Evolutionary conservation across 2,113 vertebrate genomes (phyloP).

Genomic region (Stictonetta naevosa): DNA sequence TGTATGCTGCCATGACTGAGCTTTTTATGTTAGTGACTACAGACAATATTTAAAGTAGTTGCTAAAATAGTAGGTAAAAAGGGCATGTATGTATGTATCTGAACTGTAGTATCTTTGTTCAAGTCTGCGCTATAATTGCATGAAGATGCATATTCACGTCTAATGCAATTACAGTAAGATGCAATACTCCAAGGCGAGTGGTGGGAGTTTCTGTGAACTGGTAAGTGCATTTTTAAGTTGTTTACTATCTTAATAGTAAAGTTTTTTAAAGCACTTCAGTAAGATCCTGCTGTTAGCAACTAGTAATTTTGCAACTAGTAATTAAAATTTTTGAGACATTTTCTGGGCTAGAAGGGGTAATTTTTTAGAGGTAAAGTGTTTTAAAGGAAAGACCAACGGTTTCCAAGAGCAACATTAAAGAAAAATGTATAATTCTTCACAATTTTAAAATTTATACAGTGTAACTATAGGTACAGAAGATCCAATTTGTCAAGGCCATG

Average conservation of each 20-base stretch:
- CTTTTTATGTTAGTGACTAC: neutral
- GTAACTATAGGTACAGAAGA: neutral
- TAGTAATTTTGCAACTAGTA: neutral
- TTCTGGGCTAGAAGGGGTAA: neutral
- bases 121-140: neutral
- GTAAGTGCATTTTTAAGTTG: neutral
- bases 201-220: neutral
- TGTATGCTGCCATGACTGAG: neutral
- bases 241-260: neutral
- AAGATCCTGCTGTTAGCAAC: neutral
- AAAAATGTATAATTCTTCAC: neutral
- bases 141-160: neutral
- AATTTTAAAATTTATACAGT: neutral
- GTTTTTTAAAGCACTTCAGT: neutral
- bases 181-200: neutral
- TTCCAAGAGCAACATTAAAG: neutral
- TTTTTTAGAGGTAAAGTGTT: neutral
- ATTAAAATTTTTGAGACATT: neutral
- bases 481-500: neutral
- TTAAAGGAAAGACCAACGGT: neutral
- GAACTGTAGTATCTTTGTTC: neutral
- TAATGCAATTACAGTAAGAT: neutral
- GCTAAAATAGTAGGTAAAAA: neutral
- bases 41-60: neutral
- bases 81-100: neutral